A percentile compares a stretch with the other conserved stretches of the same genome.
Evolutionary conservation across 2,888 invertebrate genomes (phyloP).

Genomic region (Silvanus unidentatus): DNA sequence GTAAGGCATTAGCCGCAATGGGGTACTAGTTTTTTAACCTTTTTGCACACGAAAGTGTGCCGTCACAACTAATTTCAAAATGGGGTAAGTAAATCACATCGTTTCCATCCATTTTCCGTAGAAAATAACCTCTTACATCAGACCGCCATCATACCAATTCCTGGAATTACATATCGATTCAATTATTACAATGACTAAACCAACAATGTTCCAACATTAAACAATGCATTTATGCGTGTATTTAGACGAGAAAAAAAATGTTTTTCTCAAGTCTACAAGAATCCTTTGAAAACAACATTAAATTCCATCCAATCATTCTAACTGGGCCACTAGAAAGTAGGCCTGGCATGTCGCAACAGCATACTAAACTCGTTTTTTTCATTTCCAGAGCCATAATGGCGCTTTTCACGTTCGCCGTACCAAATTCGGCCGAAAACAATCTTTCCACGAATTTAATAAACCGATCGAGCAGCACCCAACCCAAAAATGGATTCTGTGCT

Average conservation of each 20-base stretch:
- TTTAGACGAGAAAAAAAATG: no score
- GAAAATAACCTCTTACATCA: conserved; percentile 3
- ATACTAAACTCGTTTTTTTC: no score
- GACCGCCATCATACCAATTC: not conserved
- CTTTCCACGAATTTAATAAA: conserved; percentile 31
- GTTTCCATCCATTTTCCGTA: conserved; percentile 9
- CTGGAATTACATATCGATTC: not conserved
- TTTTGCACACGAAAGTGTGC: conserved; percentile 72
- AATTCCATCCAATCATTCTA: no score
- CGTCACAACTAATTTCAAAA: conserved; percentile 51
- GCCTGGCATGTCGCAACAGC: no score
- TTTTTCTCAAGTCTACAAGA: no score
- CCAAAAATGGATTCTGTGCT: conserved; percentile 34
- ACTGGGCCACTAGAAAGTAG: no score
- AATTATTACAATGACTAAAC: no score
- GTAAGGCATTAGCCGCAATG: conserved; percentile 62
- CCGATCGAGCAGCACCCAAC: conserved; percentile 29
- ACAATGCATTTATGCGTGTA: no score
- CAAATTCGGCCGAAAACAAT: conserved; percentile 51
- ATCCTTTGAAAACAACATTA: no score
- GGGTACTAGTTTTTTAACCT: conserved; percentile 62
- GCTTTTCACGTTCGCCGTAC: conserved; percentile 59
- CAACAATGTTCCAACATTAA: conserved; percentile 2
- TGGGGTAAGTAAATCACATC: conserved; percentile 58
- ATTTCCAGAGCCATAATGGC: conserved; percentile 78